Evolutionary conservation across 1,140 invertebrate species (phyloP).

Genomic region (Lordiphosa mommai): DNA sequence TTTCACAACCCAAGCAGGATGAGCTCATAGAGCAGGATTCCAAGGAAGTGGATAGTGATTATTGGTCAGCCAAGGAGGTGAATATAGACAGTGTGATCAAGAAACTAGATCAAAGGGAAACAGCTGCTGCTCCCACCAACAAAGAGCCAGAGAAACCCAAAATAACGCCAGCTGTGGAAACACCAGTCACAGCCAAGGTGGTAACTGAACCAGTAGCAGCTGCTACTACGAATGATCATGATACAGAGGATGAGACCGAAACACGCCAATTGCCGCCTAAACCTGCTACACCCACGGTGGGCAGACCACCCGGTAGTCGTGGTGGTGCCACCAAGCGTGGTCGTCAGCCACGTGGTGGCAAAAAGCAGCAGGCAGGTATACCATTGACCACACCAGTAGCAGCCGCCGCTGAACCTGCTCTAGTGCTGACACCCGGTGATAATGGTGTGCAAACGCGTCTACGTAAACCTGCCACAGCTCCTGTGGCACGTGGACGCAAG

Average conservation of each 20-base stretch:
- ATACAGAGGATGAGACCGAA: conserved; percentile 74
- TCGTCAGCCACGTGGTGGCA: conserved; percentile 65
- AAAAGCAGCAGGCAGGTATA: conserved; percentile 50
- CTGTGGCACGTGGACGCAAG: conserved; percentile 58
- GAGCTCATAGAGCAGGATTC: conserved; percentile 74
- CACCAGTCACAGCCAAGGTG: conserved; percentile 31
- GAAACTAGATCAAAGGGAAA: conserved; percentile 84
- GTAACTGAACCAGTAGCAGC: background rate
- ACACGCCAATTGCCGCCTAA: conserved; percentile 49
- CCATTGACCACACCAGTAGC: conserved; percentile 22
- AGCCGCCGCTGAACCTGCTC: conserved; percentile 5
- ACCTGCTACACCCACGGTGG: conserved; percentile 32
- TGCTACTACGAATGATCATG: conserved; percentile 45
- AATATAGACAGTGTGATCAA: conserved; percentile 88
- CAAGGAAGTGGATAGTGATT: conserved; percentile 86
- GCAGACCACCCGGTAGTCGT: conserved; percentile 41
- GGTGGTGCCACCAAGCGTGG: conserved; percentile 65
- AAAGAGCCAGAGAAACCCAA: conserved; percentile 50
- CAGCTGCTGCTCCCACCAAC: conserved; percentile 79
- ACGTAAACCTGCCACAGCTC: conserved; percentile 51
- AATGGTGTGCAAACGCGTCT: conserved; percentile 66
- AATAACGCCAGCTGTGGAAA: conserved; percentile 11
- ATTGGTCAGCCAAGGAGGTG: conserved; percentile 88
- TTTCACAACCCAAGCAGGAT: conserved; percentile 74
- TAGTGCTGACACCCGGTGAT: conserved; percentile 40